phyloP scores from a whole-genome alignment of 2,113 vertebrate genomes.

The Cyphomyrus discorhynchus region DNA sequence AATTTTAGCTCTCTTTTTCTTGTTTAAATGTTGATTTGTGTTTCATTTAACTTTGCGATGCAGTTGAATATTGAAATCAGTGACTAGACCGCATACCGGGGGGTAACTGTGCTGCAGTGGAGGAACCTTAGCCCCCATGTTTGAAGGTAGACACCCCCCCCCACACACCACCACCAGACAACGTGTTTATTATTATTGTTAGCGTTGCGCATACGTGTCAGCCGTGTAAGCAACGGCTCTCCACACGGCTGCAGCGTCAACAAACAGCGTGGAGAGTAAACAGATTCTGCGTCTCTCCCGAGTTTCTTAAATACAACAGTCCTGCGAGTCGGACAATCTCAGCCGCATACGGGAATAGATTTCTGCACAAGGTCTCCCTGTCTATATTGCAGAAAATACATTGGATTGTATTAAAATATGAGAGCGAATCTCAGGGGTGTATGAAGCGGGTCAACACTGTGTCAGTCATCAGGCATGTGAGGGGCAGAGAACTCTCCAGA shows the following conservation, averaged over 20 bases:
- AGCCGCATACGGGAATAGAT: not conserved
- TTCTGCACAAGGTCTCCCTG: not conserved
- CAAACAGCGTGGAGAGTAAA: not conserved
- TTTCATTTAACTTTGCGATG: not conserved
- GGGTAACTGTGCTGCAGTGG: not conserved
- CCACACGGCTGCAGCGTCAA: not conserved
- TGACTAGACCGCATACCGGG: not conserved
- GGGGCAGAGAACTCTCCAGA: not conserved
- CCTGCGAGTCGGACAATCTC: not conserved
- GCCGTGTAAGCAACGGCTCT: not conserved
- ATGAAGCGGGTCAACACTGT: not conserved
- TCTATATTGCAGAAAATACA: not conserved
- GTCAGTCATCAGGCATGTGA: not conserved
- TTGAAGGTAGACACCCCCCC: not conserved
- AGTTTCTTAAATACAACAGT: not conserved
- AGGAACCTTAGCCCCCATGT: not conserved
- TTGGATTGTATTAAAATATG: not conserved
- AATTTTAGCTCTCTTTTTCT: not conserved
- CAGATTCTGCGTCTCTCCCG: not conserved
- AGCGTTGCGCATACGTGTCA: not conserved
- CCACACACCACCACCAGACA: not conserved
- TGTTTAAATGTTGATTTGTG: not conserved
- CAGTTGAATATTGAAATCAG: not conserved
- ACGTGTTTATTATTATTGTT: not conserved
- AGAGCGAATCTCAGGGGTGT: not conserved